Evolutionary conservation across 1,140 invertebrate species (phyloP), one percentile per base, ranked within the genome.

Genomic region (Halyomorpha halys): DNA sequence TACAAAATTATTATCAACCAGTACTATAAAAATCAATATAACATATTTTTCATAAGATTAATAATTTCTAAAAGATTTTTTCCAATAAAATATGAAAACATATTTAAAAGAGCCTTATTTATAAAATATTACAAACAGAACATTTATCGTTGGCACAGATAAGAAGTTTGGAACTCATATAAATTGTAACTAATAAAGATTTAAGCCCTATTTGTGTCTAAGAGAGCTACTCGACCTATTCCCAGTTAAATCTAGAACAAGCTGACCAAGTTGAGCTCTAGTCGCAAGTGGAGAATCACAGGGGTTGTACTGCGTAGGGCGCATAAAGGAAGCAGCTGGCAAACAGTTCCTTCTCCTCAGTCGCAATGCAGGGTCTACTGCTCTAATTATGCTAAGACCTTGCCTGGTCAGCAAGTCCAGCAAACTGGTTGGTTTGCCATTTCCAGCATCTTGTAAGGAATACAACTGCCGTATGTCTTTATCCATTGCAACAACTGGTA

Each of bases 311-410:
- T 62, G 30, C 11, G 56, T 39, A 39, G 62, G 62, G 13, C 59
- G 59, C 9, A 49, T 51, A 3, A 44, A 21, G 34, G 65, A 23
- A 53, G 62, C 63, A 2, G 60, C 15, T 16, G 44, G 45, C 18
- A 62, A 44, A 21, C 53, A 72, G 44, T 54, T 70, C 81, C 27
- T 21, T 23, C 53, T 21, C 19, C 53, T 21, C 9, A 56, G 15
- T 25, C 53, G 18, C 23, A 90, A 74, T 18, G 80, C 79, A 59
- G 86, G 86, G 71, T 90, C 87, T 14, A 85, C 79, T 16, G 83
- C 85, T 60, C 86, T 76, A 68, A 90, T 78, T n/a, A 83, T 72
- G 72, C 88, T 85, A 2, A 88, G 75, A 65, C 78, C 78, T 65
- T 76, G 77, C 34, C 76, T 73, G 9, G 85, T 71, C 69, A 88